These are phyloP conservation scores for Julus scanicus DNA, from an alignment of 2,888 invertebrate genomes.

Conservation along the genomic window DNA sequence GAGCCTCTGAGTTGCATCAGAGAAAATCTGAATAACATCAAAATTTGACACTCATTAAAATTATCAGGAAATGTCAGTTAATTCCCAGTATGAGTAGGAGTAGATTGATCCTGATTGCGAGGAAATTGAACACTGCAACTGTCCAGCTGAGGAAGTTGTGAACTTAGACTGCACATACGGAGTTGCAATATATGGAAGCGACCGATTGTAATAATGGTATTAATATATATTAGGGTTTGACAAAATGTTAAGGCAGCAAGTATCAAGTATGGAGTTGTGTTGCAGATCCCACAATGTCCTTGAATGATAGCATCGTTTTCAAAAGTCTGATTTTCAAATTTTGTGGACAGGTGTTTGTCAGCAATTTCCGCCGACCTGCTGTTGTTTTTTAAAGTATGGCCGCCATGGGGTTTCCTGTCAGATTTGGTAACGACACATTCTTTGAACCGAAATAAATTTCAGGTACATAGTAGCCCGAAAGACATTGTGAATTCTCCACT, in stretches of 20 bases:
- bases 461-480: no score
- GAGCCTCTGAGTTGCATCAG: background rate
- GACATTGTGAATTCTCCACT: background rate
- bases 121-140: background rate
- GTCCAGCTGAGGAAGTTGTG: background rate
- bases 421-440: background rate
- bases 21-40: slow-evolving; percentile 10
- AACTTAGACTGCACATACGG: no score
- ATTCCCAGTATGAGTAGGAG: background rate
- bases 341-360: background rate
- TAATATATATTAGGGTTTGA: no score
- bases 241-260: no score
- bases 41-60: background rate
- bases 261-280: no score
- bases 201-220: no score
- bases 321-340: background rate
- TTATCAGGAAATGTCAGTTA: background rate
- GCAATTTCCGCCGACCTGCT: background rate
- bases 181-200: no score
- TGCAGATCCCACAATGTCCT: background rate
- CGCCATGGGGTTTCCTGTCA: background rate
- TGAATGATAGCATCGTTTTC: background rate
- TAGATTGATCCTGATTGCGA: background rate
- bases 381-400: background rate
- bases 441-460: background rate